A percentile compares a stretch with the other conserved stretches of the same genome.
phyloP scores from a whole-genome alignment of 2,113 vertebrate genomes.

The Pachycephala philippinensis region DNA sequence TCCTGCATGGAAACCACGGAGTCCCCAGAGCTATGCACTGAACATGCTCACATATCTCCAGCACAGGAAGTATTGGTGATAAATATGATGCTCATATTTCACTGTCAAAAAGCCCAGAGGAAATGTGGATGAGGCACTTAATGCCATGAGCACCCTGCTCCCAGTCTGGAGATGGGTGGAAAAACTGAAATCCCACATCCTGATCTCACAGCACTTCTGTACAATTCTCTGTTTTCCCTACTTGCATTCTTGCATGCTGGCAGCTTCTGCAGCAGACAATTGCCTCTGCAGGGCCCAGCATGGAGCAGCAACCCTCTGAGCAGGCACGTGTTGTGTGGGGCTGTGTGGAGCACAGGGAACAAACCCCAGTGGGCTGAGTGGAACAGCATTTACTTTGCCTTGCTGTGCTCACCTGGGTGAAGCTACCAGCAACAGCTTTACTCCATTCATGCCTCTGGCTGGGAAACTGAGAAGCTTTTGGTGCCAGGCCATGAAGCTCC shows the following conservation, averaged over 20 bases:
- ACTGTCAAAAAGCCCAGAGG: neutral
- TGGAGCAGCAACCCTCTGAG: neutral
- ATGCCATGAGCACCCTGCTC: neutral
- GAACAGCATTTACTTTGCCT: neutral
- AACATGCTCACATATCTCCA: neutral
- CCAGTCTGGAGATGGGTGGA: neutral
- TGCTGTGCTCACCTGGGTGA: neutral
- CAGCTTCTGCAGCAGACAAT: neutral
- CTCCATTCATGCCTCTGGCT: neutral
- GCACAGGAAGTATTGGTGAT: neutral
- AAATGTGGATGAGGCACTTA: neutral
- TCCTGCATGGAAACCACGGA: neutral
- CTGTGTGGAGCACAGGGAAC: neutral
- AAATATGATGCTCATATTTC: neutral
- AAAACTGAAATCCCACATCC: neutral
- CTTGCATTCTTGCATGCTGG: neutral
- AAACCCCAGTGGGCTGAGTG: neutral
- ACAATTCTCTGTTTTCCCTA: neutral
- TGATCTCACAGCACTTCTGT: neutral
- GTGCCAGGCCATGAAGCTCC: neutral
- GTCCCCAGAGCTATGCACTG: neutral
- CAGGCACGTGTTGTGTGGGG: rapidly evolving
- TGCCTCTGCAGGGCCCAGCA: rapidly evolving
- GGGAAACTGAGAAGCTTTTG: neutral
- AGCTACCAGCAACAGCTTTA: neutral